Base-by-base conservation (phyloP, 37 sponge, comb jelly and placozoan genomes). In the Beroe forskalii region DNA sequence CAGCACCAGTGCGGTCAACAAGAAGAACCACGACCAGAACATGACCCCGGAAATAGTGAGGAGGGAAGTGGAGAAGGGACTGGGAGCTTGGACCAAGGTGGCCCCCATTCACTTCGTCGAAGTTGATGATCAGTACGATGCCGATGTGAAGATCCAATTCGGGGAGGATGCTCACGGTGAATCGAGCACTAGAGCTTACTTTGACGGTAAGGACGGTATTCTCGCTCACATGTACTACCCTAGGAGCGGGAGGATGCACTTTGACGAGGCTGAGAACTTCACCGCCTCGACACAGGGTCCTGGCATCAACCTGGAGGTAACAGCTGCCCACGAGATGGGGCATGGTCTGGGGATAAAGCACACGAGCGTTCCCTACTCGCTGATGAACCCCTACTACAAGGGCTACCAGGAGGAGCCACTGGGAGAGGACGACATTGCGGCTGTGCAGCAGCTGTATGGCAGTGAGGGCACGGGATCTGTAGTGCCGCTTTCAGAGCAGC, bases 221-320 rank as follows among this genome's bases (percentile, higher is more conserved):
- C 60, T 80, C 1, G 86, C 86, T 9, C 86, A 80, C 55, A 80
- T 80, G 86, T 80, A 44, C 86, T 80, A 80, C 55, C 86, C 86
- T 4, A 12, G 86, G 48, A 43, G 40, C 31, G 86, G 86, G 8
- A 43, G 42, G 86, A 80, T 80, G 86, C 55, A 80, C 31, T 80
- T 80, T 41, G 86, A 80, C 30, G 55, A 80, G 30, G 86, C 86
- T 22, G 86, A 80, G 35, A 80, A 80, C 55, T 80, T n/a, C 27
- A 80, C 86, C 55, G 55, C 55, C 8, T 22, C 55, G 28, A 4
- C 22, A 2, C 0, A 40, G n/a, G 30, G 28, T 3, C 86, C 86
- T 1, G 86, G 86, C 19, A 80, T 80, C 37, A 80, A 42, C 22
- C 86, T 80, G 31, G 8, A 42, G 14, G 1, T 42, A n/a, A 48